Evolutionary conservation across 2,888 invertebrate species (phyloP).

Genomic region (Neoitamus cyanurus): DNA sequence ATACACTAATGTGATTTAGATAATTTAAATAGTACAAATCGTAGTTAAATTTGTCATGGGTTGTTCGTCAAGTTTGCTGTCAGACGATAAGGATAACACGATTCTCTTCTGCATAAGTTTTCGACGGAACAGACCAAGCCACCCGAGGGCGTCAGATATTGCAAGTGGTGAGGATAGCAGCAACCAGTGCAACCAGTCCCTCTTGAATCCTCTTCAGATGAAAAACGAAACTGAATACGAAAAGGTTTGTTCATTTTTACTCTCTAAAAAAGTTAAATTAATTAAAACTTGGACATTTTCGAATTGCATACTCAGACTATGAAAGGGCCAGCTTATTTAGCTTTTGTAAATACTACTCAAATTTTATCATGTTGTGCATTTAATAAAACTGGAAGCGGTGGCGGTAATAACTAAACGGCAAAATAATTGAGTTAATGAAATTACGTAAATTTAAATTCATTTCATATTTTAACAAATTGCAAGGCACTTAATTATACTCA

Average conservation of each 20-base stretch:
- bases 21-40: not conserved
- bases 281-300: too few relatives aligned
- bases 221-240: constrained; percentile 64
- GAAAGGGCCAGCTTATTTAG: too few relatives aligned
- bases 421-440: too few relatives aligned
- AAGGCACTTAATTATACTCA: too few relatives aligned
- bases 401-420: too few relatives aligned
- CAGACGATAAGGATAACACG: constrained; percentile 61
- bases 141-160: constrained; percentile 58
- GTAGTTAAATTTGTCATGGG: constrained; percentile 54
- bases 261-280: too few relatives aligned
- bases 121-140: constrained; percentile 58
- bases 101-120: constrained; percentile 63
- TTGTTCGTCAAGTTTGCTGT: constrained; percentile 56
- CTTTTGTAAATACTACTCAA: too few relatives aligned
- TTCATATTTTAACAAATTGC: too few relatives aligned
- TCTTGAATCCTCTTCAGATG: constrained; percentile 62
- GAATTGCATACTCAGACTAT: too few relatives aligned
- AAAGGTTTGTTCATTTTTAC: constrained; percentile 58
- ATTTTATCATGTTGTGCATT: too few relatives aligned
- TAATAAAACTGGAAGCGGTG: too few relatives aligned
- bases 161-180: constrained; percentile 56
- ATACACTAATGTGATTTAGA: constrained; percentile 8
- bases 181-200: constrained; percentile 63
- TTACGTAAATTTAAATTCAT: too few relatives aligned